These are phyloP conservation scores for Leptinotarsa tumamoca DNA, from an alignment of 2,888 invertebrate genomes.

Conservation along the genomic window DNA sequence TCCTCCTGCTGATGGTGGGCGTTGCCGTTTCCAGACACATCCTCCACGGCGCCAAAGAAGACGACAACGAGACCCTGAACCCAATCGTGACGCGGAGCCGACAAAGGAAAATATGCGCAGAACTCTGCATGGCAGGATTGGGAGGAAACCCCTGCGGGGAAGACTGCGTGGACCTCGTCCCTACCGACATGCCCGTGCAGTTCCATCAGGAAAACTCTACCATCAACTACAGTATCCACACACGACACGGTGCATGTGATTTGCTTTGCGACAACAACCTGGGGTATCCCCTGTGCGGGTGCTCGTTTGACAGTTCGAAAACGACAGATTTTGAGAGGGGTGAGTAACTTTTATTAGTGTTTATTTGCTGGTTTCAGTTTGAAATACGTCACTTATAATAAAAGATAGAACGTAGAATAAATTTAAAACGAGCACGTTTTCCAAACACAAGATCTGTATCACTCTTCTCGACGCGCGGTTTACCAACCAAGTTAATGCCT, in stretches of 20 bases:
- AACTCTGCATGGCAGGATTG: constrained; percentile 65
- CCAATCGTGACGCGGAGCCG: constrained; percentile 62
- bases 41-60: constrained; percentile 45
- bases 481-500: too few species aligned
- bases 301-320: constrained; percentile 53
- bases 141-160: constrained; percentile 71
- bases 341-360: constrained; percentile 19
- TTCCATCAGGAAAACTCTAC: constrained; percentile 36
- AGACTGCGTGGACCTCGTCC: constrained; percentile 69
- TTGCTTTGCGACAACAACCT: constrained; percentile 72
- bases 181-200: constrained; percentile 65
- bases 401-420: too few species aligned
- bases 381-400: too few species aligned
- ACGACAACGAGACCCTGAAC: constrained; percentile 54
- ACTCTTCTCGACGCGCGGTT: too few species aligned
- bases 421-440: too few species aligned
- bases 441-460: too few species aligned
- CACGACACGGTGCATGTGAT: constrained; percentile 71
- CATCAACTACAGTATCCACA: constrained; percentile 56
- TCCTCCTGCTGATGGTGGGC: constrained; percentile 52
- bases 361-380: too few species aligned
- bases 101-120: constrained; percentile 64
- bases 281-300: constrained; percentile 73
- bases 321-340: constrained; percentile 64
- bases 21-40: constrained; percentile 52